Evolutionary conservation across 2,113 vertebrate genomes (phyloP).

Genomic region (Ariopsis seemanni): DNA sequence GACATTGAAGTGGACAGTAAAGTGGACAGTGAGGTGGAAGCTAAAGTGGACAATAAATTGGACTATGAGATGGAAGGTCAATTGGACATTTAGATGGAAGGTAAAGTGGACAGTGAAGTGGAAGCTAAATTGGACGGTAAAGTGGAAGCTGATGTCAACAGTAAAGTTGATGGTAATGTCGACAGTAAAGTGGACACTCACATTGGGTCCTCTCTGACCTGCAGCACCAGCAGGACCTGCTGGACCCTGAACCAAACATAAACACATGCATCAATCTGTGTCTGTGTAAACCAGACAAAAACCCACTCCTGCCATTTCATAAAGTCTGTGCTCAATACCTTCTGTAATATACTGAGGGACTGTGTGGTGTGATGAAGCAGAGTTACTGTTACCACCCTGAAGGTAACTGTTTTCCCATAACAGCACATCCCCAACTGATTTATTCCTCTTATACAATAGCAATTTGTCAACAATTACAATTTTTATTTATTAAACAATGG

Average conservation of each 20-base stretch:
- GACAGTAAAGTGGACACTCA: constrained; percentile 67
- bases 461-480: neutral
- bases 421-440: no score
- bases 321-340: neutral
- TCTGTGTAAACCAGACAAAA: neutral
- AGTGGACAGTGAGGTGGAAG: neutral
- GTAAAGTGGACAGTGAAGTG: neutral
- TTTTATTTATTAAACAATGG: neutral
- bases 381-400: neutral
- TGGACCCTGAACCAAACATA: constrained; percentile 77
- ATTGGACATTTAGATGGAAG: neutral
- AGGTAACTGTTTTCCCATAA: neutral
- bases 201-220: constrained; percentile 91
- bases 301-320: neutral
- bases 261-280: neutral
- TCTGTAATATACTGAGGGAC: no score
- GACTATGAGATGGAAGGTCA: neutral
- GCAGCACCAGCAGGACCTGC: constrained; percentile 84
- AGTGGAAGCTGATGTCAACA: neutral
- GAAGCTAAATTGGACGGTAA: neutral
- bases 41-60: neutral
- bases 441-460: neutral
- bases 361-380: neutral
- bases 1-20: neutral
- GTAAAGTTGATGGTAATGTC: neutral